These are phyloP conservation scores for Trididemnum miniatum DNA, from an alignment of 23 tunicate genomes.

Conservation along the genomic window DNA sequence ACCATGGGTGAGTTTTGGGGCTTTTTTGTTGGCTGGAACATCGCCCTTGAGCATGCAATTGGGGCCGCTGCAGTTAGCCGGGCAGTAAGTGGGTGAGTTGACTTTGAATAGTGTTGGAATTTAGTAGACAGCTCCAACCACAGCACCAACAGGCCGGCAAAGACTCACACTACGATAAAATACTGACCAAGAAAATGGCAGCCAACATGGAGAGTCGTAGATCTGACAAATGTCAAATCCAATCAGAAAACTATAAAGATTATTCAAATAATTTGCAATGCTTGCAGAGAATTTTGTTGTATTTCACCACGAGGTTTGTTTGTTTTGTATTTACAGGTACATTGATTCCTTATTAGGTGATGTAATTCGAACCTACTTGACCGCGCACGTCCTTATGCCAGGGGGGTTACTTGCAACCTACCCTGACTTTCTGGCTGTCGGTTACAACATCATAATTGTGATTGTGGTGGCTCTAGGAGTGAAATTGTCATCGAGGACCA, in stretches of 20 bases:
- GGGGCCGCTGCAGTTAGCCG: conserved; percentile 57
- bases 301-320: too few relatives aligned
- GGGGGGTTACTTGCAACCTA: conserved; percentile 52
- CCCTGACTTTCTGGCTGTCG: conserved; percentile 63
- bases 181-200: too few relatives aligned
- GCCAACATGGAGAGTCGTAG: too few relatives aligned
- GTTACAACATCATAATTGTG: conserved; percentile 19
- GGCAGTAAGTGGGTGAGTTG: conserved; percentile 75
- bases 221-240: too few relatives aligned
- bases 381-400: conserved; percentile 43
- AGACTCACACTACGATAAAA: too few relatives aligned
- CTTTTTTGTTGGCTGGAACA: conserved; percentile 84
- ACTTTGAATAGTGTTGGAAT: too few relatives aligned
- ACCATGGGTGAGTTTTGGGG: conserved; percentile 89
- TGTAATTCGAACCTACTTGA: conserved; percentile 35
- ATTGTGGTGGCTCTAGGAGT: conserved; percentile 38
- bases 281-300: too few relatives aligned
- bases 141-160: too few relatives aligned
- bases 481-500: conserved; percentile 49
- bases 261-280: too few relatives aligned
- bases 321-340: too few relatives aligned
- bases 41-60: conserved; percentile 66
- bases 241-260: too few relatives aligned
- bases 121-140: too few relatives aligned
- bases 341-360: conserved; percentile 39